A percentile compares a stretch with the other conserved stretches of the same genome.
Conservation (phyloP, 2,797 vertebrate species). For the Rhinella marina region DNA sequence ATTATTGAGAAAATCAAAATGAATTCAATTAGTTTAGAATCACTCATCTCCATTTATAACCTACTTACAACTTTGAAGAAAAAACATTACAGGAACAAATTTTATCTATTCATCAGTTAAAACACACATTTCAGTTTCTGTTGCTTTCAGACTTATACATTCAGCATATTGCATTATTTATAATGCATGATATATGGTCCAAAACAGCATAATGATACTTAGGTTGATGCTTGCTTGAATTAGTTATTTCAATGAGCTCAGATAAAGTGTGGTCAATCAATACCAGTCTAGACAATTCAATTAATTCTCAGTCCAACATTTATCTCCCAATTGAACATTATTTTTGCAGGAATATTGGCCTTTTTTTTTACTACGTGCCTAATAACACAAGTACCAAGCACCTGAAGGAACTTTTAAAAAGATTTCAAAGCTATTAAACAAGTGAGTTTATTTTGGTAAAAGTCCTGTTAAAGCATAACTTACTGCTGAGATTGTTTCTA, state of each 20-base stretch:
- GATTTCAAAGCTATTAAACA: not conserved
- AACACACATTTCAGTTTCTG: not conserved
- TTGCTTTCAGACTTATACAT: not conserved
- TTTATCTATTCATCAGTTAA: not conserved
- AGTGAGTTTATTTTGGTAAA: not conserved
- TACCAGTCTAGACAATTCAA: conserved; percentile 48
- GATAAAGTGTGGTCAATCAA: conserved; percentile 31
- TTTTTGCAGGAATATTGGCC: conserved; percentile 35
- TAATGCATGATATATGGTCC: conserved; percentile 12
- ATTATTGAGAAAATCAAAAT: too few species aligned
- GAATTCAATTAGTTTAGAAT: too few species aligned
- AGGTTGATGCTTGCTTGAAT: not conserved
- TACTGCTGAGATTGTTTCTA: too few species aligned
- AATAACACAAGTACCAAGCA: not conserved
- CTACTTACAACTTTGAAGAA: too few species aligned
- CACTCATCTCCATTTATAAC: too few species aligned
- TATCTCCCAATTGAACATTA: conserved; percentile 20
- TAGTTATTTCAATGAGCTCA: conserved; percentile 47
- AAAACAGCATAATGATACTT: conserved; percentile 21
- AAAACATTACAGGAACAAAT: not conserved
- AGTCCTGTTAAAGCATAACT: too few species aligned
- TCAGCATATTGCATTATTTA: conserved; percentile 29
- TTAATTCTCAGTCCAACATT: conserved; percentile 30
- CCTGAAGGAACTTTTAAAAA: not conserved
- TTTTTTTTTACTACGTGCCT: conserved; percentile 4